phyloP scores from a whole-genome alignment of 2,888 invertebrate species.

The Athrips mouffetella region DNA sequence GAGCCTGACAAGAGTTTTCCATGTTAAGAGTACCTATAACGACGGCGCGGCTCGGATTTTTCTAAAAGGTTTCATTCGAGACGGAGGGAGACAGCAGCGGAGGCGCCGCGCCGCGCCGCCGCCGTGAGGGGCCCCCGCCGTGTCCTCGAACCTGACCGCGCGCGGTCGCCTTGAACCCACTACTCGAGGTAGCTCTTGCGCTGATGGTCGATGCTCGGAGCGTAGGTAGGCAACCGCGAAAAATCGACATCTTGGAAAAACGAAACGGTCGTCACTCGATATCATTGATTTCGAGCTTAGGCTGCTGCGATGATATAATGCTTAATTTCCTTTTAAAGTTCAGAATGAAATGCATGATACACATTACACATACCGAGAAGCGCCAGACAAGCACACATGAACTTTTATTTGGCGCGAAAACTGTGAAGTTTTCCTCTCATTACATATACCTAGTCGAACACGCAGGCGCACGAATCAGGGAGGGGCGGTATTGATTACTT shows the following conservation, averaged over 20 bases:
- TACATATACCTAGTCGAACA: conserved; percentile 59
- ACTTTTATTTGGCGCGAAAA: conserved; percentile 53
- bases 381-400: too few relatives aligned
- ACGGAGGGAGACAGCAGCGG: conserved; percentile 34
- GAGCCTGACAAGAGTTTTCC: background rate
- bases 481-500: conserved; percentile 66
- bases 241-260: conserved; percentile 49
- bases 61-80: conserved; percentile 12
- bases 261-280: conserved; percentile 5
- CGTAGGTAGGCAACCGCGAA: conserved; percentile 39
- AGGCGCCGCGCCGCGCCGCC: conserved; percentile 62
- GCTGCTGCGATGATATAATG: too few relatives aligned
- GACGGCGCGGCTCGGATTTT: background rate
- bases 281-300: too few relatives aligned
- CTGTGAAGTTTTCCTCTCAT: conserved; percentile 21
- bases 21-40: background rate
- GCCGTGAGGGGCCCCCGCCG: conserved; percentile 56
- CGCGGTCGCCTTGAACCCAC: conserved; percentile 75
- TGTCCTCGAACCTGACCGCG: conserved; percentile 78
- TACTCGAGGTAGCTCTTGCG: conserved; percentile 57
- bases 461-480: conserved; percentile 46
- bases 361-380: too few relatives aligned
- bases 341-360: too few relatives aligned
- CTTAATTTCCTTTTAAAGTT: too few relatives aligned
- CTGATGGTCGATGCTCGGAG: conserved; percentile 41